A percentile compares a stretch with the other conserved stretches of the same genome.
These are phyloP conservation scores for Pseudopleuronectes americanus DNA, from an alignment of 2,797 vertebrate species.

Conservation along the genomic window DNA sequence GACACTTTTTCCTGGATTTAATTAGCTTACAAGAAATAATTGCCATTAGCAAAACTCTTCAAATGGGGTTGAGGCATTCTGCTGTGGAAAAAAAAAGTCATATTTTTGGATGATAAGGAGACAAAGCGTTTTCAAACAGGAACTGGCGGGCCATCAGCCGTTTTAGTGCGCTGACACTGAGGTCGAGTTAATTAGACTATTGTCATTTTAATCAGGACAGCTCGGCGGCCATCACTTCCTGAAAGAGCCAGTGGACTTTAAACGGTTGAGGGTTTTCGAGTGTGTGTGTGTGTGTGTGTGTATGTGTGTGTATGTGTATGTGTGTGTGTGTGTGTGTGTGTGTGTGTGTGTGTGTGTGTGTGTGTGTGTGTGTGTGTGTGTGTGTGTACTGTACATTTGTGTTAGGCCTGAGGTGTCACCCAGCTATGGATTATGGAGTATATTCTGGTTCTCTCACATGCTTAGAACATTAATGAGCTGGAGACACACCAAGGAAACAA, in stretches of 20 bases:
- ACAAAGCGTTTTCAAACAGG: slow-evolving; percentile 82
- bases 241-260: slow-evolving; percentile 77
- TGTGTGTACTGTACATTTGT: slow-evolving; percentile 36
- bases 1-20: slow-evolving; percentile 80
- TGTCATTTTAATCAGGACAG: slow-evolving; percentile 88
- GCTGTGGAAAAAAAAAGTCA: slow-evolving; percentile 53
- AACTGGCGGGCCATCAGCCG: slow-evolving; percentile 74
- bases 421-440: slow-evolving; percentile 69
- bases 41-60: slow-evolving; percentile 82
- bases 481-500: slow-evolving; percentile 81
- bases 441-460: slow-evolving; percentile 76
- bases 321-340: slow-evolving; percentile 31
- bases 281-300: slow-evolving; percentile 32
- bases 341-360: slow-evolving; percentile 39
- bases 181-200: slow-evolving; percentile 89
- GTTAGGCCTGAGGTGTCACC: slow-evolving; percentile 73
- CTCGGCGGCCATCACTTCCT: slow-evolving; percentile 77
- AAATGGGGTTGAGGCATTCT: slow-evolving; percentile 78
- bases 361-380: slow-evolving; percentile 33
- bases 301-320: slow-evolving; percentile 22
- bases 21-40: slow-evolving; percentile 87
- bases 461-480: slow-evolving; percentile 83
- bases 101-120: slow-evolving; percentile 75
- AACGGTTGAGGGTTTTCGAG: slow-evolving; percentile 61
- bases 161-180: slow-evolving; percentile 80